Evolutionary conservation across 2,113 vertebrate species (phyloP).

Genomic region (Cheirogaleus medius): DNA sequence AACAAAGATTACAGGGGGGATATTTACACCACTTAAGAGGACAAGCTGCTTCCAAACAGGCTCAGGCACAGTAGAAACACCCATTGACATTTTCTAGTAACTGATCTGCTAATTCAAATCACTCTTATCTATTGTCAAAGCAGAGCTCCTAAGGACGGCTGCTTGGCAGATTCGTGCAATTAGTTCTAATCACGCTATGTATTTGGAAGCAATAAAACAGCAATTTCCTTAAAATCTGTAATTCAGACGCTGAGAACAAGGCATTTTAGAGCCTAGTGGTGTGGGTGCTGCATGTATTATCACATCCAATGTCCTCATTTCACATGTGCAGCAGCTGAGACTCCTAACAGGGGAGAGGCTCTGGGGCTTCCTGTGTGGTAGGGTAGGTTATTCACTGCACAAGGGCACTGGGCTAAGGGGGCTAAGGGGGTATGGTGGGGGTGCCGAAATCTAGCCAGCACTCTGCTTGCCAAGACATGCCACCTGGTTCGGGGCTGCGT

Average conservation of each 20-base stretch:
- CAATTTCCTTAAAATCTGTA: constrained; percentile 77
- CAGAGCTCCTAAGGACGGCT: constrained; percentile 62
- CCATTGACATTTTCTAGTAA: constrained; percentile 71
- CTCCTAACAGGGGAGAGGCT: not conserved
- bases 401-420: not conserved
- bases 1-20: constrained; percentile 61
- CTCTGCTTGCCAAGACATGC: not conserved
- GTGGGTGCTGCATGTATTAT: constrained; percentile 56
- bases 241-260: constrained; percentile 73
- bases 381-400: not conserved
- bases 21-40: constrained; percentile 65
- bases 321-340: not conserved
- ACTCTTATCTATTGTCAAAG: constrained; percentile 74
- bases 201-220: constrained; percentile 77
- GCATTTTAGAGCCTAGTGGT: constrained; percentile 57
- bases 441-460: not conserved
- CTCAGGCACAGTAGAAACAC: constrained; percentile 62
- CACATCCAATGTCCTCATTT: constrained; percentile 14
- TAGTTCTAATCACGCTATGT: constrained; percentile 71
- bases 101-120: constrained; percentile 72
- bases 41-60: constrained; percentile 65
- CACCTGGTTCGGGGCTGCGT: not conserved
- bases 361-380: not conserved
- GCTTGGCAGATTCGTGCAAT: constrained; percentile 70
- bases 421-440: accelerated